A percentile compares a stretch with the other conserved stretches of the same genome.
Evolutionary conservation across 1,140 invertebrate genomes (phyloP).

Genomic region (Lasaia peninsularis): DNA sequence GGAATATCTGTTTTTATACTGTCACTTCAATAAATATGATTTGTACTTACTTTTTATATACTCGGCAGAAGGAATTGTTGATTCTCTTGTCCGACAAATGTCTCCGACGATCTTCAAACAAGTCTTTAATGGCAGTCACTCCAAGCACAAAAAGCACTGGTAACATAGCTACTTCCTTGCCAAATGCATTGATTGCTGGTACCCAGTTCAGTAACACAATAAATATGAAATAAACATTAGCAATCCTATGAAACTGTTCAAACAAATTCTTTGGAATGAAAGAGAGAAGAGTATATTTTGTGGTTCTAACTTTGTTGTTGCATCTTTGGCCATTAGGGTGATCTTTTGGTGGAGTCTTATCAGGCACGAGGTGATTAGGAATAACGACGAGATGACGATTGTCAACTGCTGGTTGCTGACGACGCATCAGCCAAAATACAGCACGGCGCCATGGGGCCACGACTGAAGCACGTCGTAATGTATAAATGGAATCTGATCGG

Average conservation of each 20-base stretch:
- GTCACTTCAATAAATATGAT: neutral
- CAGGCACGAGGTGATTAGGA: slow-evolving; percentile 89
- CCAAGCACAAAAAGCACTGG: slow-evolving; percentile 96
- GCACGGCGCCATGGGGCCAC: slow-evolving; percentile 83
- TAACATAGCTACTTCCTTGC: slow-evolving; percentile 97
- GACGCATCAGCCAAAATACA: slow-evolving; percentile 79
- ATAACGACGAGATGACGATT: slow-evolving; percentile 84
- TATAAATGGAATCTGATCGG: slow-evolving; percentile 92
- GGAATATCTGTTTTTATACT: neutral
- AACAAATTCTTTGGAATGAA: slow-evolving; percentile 98
- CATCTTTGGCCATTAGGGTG: slow-evolving; percentile 90
- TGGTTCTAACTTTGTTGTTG: slow-evolving; percentile 93
- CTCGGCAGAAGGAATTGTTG: slow-evolving; percentile 94
- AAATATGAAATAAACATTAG: slow-evolving; percentile 98
- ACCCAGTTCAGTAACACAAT: slow-evolving; percentile 98
- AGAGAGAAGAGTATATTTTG: slow-evolving; percentile 95
- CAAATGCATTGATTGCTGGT: slow-evolving; percentile 95
- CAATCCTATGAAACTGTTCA: slow-evolving; percentile 98
- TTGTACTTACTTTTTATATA: slow-evolving; percentile 90
- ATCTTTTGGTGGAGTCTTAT: slow-evolving; percentile 84
- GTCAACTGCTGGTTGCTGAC: slow-evolving; percentile 81
- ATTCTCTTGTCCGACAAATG: slow-evolving; percentile 94
- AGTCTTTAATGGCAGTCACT: slow-evolving; percentile 98
- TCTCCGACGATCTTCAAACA: slow-evolving; percentile 95
- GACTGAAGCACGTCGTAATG: slow-evolving; percentile 84